Evolutionary conservation across 2,888 invertebrate species (phyloP).

Genomic region (Volucella inanis): DNA sequence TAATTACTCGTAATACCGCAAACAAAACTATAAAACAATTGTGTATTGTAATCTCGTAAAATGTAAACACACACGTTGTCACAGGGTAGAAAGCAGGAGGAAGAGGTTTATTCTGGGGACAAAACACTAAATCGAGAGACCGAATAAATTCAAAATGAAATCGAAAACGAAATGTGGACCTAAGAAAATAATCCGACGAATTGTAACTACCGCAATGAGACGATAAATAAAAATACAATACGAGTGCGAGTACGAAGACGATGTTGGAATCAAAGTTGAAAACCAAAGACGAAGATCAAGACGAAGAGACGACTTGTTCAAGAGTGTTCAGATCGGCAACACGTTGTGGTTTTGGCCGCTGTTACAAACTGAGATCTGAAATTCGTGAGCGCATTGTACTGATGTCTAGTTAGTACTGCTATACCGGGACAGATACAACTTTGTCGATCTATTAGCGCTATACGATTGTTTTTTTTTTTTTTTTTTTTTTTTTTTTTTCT

Average conservation of each 20-base stretch:
- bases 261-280: background rate
- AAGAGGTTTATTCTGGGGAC: background rate
- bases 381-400: conserved; percentile 72
- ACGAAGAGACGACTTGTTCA: conserved; percentile 58
- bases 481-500: conserved; percentile 18
- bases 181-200: conserved; percentile 15
- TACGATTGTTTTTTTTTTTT: conserved; percentile 29
- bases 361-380: conserved; percentile 67
- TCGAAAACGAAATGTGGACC: conserved; percentile 52
- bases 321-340: conserved; percentile 65
- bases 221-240: too few species aligned
- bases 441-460: conserved; percentile 60
- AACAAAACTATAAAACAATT: background rate
- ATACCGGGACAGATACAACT: conserved; percentile 5
- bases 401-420: conserved; percentile 66
- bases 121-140: conserved; percentile 27
- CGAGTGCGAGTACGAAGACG: conserved; percentile 2
- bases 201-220: background rate
- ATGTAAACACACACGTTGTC: conserved; percentile 28
- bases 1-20: conserved; percentile 3
- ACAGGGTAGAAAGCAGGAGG: background rate
- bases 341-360: conserved; percentile 69
- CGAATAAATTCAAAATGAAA: conserved; percentile 59
- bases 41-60: conserved; percentile 14
- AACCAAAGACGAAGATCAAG: conserved; percentile 38